These are phyloP conservation scores for Odocoileus hemionus DNA, from an alignment of 2,113 vertebrate genomes.

Conservation along the genomic window DNA sequence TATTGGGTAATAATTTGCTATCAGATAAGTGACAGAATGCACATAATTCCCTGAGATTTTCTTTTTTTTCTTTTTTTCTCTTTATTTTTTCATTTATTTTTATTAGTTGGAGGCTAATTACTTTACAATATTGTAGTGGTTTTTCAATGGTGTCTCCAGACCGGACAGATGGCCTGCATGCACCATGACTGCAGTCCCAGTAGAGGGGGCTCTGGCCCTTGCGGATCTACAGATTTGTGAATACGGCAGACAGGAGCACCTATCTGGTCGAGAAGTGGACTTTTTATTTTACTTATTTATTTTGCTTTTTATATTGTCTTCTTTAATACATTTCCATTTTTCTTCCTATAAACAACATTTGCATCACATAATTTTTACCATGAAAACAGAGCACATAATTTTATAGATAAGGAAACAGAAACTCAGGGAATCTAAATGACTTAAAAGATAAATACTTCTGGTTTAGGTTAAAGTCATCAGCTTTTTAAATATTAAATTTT, in stretches of 20 bases:
- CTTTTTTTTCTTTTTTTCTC: too few species aligned
- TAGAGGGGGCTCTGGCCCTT: not conserved
- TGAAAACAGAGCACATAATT: not conserved
- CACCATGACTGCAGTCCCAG: not conserved
- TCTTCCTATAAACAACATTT: not conserved
- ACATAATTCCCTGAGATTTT: not conserved
- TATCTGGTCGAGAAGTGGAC: not conserved
- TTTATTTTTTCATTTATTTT: too few species aligned
- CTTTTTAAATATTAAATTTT: not conserved
- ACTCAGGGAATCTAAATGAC: not conserved
- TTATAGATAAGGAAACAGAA: not conserved
- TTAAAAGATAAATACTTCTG: not conserved
- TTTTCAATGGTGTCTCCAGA: rapidly evolving
- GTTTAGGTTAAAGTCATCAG: not conserved
- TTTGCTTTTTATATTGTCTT: not conserved
- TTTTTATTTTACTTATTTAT: not conserved
- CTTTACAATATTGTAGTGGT: too few species aligned
- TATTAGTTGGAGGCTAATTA: too few species aligned
- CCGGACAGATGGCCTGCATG: not conserved
- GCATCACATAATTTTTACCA: not conserved
- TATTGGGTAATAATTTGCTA: not conserved
- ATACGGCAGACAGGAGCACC: not conserved
- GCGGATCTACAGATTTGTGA: rapidly evolving
- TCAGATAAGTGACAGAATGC: not conserved
- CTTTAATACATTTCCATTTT: not conserved